Evolutionary conservation across 1,140 invertebrate species (phyloP).

Genomic region (Bombus confusus): DNA sequence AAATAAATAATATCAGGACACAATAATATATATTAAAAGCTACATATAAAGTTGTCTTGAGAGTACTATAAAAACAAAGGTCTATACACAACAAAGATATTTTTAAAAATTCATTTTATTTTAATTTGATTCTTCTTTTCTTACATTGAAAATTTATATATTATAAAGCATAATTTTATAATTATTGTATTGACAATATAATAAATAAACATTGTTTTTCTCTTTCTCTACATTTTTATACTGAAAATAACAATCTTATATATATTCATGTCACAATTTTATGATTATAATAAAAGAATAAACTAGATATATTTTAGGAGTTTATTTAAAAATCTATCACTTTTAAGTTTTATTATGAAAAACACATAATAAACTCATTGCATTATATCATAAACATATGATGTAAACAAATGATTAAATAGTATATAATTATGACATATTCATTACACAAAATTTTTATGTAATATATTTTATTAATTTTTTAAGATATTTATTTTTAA

Average conservation of each 20-base stretch:
- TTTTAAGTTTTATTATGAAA: background rate
- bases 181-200: background rate
- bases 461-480: background rate
- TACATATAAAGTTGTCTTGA: background rate
- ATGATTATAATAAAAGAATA: background rate
- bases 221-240: background rate
- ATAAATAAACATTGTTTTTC: background rate
- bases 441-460: slow-evolving; percentile 4
- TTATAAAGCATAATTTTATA: slow-evolving; percentile 1
- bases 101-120: slow-evolving; percentile 38
- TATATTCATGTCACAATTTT: background rate
- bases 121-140: background rate
- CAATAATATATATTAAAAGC: background rate
- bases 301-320: background rate
- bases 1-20: background rate
- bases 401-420: slow-evolving; percentile 3
- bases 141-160: slow-evolving; percentile 23
- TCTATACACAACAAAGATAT: slow-evolving; percentile 10
- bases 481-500: background rate
- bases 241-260: background rate
- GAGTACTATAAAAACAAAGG: background rate
- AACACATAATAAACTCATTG: background rate
- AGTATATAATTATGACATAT: background rate
- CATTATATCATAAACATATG: background rate
- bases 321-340: too few relatives aligned